These are phyloP conservation scores for Apotomis turbidana DNA, from an alignment of 2,888 invertebrate species.

Conservation along the genomic window DNA sequence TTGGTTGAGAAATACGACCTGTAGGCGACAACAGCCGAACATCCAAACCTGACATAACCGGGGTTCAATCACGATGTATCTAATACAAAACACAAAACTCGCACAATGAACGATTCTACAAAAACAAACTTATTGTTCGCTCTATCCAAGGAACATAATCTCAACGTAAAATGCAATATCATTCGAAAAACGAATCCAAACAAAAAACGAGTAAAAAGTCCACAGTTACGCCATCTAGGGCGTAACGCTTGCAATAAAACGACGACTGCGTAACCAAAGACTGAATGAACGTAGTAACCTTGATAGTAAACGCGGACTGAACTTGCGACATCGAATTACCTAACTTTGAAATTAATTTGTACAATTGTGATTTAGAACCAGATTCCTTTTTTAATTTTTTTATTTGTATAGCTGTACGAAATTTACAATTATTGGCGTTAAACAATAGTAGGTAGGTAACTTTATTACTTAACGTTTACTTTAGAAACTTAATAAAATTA, in stretches of 20 bases:
- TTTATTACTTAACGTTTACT: too few species aligned
- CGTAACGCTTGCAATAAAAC: slow-evolving; percentile 54
- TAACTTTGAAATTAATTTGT: background rate
- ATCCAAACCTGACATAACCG: too few species aligned
- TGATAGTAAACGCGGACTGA: slow-evolving; percentile 49
- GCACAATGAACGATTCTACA: too few species aligned
- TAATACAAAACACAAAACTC: too few species aligned
- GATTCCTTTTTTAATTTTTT: background rate
- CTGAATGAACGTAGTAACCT: slow-evolving; percentile 57
- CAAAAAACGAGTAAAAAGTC: slow-evolving; percentile 47
- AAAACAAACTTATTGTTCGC: too few species aligned
- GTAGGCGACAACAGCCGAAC: too few species aligned
- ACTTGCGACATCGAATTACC: slow-evolving; percentile 10
- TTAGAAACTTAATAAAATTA: too few species aligned
- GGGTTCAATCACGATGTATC: too few species aligned
- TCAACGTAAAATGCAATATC: slow-evolving; percentile 22
- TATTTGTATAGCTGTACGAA: too few species aligned
- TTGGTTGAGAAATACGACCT: too few species aligned
- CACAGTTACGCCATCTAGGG: slow-evolving; percentile 63
- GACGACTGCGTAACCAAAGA: slow-evolving; percentile 21
- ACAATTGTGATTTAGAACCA: background rate
- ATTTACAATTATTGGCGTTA: too few species aligned
- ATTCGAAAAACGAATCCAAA: slow-evolving; percentile 36
- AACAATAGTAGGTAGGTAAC: too few species aligned
- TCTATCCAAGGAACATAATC: background rate